Conservation (phyloP, 2,888 invertebrate genomes). For the Drosophila rellima region DNA sequence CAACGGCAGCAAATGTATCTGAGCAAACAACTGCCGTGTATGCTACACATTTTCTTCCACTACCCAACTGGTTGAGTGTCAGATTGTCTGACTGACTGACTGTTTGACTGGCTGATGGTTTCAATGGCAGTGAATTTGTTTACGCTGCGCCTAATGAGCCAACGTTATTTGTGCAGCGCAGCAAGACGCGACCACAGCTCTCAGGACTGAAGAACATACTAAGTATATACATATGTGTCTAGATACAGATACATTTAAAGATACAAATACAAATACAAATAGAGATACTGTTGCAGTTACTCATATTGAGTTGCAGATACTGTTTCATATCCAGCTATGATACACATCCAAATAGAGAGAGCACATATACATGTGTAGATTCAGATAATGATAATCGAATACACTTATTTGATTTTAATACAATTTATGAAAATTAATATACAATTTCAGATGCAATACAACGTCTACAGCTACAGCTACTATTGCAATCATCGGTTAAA, state of each 20-base stretch:
- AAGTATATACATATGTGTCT: constrained; percentile 9
- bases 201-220: constrained; percentile 2
- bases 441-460: neutral
- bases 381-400: neutral
- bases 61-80: constrained; percentile 44
- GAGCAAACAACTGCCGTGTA: constrained; percentile 67
- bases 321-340: neutral
- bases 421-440: too few relatives aligned
- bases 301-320: neutral
- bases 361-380: neutral
- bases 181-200: constrained; percentile 56
- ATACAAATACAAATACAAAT: constrained; percentile 10
- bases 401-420: too few relatives aligned
- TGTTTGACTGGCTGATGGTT: constrained; percentile 38
- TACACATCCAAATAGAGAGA: neutral
- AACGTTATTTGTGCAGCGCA: constrained; percentile 64
- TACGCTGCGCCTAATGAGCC: constrained; percentile 76
- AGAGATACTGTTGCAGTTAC: constrained; percentile 14
- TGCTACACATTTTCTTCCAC: constrained; percentile 62
- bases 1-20: constrained; percentile 74
- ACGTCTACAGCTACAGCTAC: too few relatives aligned
- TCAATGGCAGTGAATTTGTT: constrained; percentile 67
- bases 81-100: constrained; percentile 25
- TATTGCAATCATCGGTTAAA: neutral
- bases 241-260: constrained; percentile 16